Evolutionary conservation across 1,140 invertebrate species (phyloP).

Genomic region (Drosophila nannoptera): DNA sequence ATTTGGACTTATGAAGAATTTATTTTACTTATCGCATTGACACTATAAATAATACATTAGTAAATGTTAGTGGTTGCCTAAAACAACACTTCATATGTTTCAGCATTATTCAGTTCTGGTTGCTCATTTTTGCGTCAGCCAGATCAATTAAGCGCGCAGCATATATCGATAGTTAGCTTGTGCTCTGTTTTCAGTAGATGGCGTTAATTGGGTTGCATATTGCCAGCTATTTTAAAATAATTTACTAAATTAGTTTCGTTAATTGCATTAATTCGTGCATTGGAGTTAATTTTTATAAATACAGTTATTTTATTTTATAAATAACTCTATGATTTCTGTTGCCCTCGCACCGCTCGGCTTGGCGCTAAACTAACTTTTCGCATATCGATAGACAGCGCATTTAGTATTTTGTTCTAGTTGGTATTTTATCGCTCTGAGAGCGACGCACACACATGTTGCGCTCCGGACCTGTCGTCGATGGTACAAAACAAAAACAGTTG

Average conservation of each 20-base stretch:
- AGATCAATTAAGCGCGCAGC: neutral
- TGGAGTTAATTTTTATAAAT: too few species aligned
- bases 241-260: too few species aligned
- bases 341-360: neutral
- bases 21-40: neutral
- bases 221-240: too few species aligned
- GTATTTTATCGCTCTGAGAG: slow-evolving; percentile 1
- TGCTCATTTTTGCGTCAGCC: neutral
- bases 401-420: neutral
- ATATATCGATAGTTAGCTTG: neutral
- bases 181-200: neutral
- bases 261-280: too few species aligned
- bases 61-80: too few species aligned
- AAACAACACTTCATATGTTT: too few species aligned
- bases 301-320: too few species aligned
- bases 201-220: too few species aligned
- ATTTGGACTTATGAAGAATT: neutral
- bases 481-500: slow-evolving; percentile 25
- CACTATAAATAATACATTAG: neutral
- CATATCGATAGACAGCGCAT: neutral
- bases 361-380: neutral
- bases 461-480: slow-evolving; percentile 8
- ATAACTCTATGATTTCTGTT: neutral
- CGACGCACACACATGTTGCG: slow-evolving; percentile 9
- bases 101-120: neutral